A percentile compares a stretch with the other conserved stretches of the same genome.
Conservation (phyloP, 2,888 invertebrate species). For the Euzophera pinguis region DNA sequence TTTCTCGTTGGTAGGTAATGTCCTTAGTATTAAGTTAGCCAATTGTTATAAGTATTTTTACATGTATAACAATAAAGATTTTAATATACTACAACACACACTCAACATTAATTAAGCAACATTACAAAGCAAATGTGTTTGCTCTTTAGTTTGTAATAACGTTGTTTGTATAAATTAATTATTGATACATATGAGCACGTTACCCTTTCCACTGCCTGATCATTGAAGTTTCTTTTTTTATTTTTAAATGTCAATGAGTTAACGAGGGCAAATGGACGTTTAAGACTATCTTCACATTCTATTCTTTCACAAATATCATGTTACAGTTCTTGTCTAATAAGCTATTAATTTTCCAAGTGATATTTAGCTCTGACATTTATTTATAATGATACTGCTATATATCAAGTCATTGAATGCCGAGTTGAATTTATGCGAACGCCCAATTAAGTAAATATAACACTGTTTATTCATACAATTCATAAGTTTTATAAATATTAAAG, state of each 20-base stretch:
- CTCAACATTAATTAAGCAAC: too few relatives aligned
- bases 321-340: not conserved
- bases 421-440: too few relatives aligned
- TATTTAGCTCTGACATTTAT: not conserved
- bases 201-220: not conserved
- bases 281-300: not conserved
- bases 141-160: not conserved
- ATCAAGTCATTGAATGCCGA: not conserved
- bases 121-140: not conserved
- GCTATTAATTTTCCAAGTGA: not conserved
- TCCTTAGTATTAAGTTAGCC: too few relatives aligned
- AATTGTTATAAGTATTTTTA: too few relatives aligned
- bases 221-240: not conserved
- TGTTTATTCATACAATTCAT: too few relatives aligned
- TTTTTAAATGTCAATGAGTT: slow-evolving; percentile 2
- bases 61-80: too few relatives aligned
- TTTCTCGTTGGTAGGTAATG: too few relatives aligned
- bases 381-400: not conserved
- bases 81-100: too few relatives aligned
- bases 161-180: not conserved
- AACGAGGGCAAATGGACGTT: not conserved
- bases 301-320: not conserved
- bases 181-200: not conserved
- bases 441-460: too few relatives aligned
- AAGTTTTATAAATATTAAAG: too few relatives aligned